Base-by-base conservation (phyloP, 2,797 vertebrate genomes). In the Numenius phaeopus region DNA sequence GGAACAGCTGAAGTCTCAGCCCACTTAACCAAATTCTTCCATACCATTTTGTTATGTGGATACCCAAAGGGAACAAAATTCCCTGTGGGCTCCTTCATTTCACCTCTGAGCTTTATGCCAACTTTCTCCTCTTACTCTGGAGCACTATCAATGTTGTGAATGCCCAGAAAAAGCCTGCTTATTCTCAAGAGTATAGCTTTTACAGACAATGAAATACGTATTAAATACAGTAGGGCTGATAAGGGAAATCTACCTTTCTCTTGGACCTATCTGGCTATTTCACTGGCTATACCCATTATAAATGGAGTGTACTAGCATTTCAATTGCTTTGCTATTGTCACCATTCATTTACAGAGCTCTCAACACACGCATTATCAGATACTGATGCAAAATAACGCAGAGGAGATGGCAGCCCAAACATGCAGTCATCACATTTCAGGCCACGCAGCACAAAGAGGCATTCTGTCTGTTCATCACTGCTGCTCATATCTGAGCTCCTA, bases 11-110 rank as follows among this genome's bases (percentile, higher is more conserved):
- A 90, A 78, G 9, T 77, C 44, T 80, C 39, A 89, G 27, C 15
- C 72, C 69, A 17, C 65, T 94, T 90, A 89, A 94, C 24, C 20
- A 87, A 81, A 88, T 72, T 85, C 54, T 65, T 91, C 50, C 79
- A 40, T 29, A 69, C 9, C 20, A 70, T 59, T 86, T 55, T 0
- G 9, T 72, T 82, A 65, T 7, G 4, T 34, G 40, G 42, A 90
- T 84, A 76, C 72, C 82, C 89, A 80, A 57, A 88, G 58, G 59
- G 66, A 94, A 59, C 1, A 62, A 79, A 89, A 86, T 22, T 71
- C 90, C 40, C 58, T 32, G 23, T 30, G 42, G 62, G n/a, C 24
- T 83, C 58, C 72, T 80, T 70, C 32, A 34, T 87, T 94, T 72
- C 79, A 86, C 32, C 54, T 92, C 62, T 80, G 61, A 90, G 58